These are phyloP conservation scores for Ammodytes marinus DNA, from an alignment of 2,113 vertebrate genomes.

Conservation along the genomic window DNA sequence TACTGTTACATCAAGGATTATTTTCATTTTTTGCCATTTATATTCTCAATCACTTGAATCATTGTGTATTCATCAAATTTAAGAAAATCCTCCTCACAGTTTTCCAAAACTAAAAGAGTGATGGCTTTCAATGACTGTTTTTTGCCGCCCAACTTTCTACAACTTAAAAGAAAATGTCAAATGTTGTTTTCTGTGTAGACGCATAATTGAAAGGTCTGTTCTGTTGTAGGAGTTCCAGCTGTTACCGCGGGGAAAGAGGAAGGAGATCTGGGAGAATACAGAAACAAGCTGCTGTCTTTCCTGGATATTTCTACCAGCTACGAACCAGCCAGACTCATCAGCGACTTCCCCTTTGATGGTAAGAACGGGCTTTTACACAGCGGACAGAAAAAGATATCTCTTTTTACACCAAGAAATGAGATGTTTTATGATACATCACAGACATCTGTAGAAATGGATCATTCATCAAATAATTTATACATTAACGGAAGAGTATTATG, in stretches of 20 bases:
- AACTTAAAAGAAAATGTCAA: background rate
- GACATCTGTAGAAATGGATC: background rate
- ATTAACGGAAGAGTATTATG: too few relatives aligned
- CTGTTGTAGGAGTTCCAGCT: slow-evolving; percentile 72
- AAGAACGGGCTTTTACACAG: slow-evolving; percentile 31
- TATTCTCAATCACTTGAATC: background rate
- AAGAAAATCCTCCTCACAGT: background rate
- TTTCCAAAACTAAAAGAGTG: background rate
- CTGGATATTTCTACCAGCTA: slow-evolving; percentile 92
- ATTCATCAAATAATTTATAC: too few relatives aligned
- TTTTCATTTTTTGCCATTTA: background rate
- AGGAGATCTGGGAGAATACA: slow-evolving; percentile 92
- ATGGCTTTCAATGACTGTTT: background rate
- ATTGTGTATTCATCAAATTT: background rate
- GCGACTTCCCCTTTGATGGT: slow-evolving; percentile 99
- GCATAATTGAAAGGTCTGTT: background rate
- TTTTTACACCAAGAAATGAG: background rate
- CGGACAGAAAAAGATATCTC: background rate
- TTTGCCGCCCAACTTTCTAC: background rate
- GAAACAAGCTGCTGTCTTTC: slow-evolving; percentile 92
- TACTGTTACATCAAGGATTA: background rate
- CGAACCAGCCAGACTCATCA: slow-evolving; percentile 93
- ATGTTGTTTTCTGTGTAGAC: too few relatives aligned
- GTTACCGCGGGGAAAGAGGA: slow-evolving; percentile 92
- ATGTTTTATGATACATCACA: background rate